Evolutionary conservation across 2,888 invertebrate genomes (phyloP), one percentile per base, ranked within the genome.

Genomic region (Siphonodentalium dalli): DNA sequence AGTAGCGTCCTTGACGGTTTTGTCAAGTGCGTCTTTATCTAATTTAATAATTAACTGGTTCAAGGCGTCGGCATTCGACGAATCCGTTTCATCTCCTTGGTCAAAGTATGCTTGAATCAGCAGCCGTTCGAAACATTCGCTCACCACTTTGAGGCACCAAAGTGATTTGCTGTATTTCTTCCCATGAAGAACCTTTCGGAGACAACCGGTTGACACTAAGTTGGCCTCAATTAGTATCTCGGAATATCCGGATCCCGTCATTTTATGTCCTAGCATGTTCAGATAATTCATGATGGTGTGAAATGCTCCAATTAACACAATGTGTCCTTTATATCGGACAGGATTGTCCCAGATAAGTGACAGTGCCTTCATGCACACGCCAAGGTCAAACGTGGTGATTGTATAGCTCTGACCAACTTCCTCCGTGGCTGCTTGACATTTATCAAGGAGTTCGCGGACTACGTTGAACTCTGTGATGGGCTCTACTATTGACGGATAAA

Each of bases 201-300:
- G 39, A 35, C 40, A 48, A 11, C 48, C 39, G n/a, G 18, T 38
- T 9, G 39, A 40, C 18, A 48, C 48, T 8, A 48, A 27, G 9
- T 21, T n/a, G 9, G 48, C 39, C 31, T 48, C 48, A 11, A 48
- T 18, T 4, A 48, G 40, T 7, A 48, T 40, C 13, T 48, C 48
- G 7, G 40, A 44, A 29, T 48, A 48, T 21, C 48, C 48, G 26
- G 48, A 48, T n/a, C 39, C 40, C 8, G 29, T 11, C 15, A 21
- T 39, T 15, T 48, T 39, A 20, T 33, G 26, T 11, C 28, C 29
- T 8, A 48, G 11, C 48, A 48, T 48, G 6, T 29, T 28, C 9
- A 48, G 24, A 27, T 40, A 48, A 21, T 48, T 48, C 48, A 48
- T 48, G 8, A 33, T 23, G 8, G 48, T 48, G 28, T 48, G 40